Evolutionary conservation across 2,113 vertebrate species (phyloP).

Genomic region (Lepisosteus osseus): DNA sequence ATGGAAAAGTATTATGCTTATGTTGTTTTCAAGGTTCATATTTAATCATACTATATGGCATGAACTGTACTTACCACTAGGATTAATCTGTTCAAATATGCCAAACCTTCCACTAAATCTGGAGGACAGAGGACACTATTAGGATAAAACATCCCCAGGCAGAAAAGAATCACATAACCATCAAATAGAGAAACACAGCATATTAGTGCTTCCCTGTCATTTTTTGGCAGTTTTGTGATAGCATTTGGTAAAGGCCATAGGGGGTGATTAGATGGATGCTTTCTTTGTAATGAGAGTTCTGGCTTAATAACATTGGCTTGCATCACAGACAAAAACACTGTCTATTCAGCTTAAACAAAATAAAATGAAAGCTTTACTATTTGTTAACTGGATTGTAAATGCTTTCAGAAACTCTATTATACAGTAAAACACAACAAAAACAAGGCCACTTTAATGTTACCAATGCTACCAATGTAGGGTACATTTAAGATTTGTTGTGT

Average conservation of each 20-base stretch:
- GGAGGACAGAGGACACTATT: constrained; percentile 19
- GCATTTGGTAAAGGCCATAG: constrained; percentile 55
- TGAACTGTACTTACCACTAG: neutral
- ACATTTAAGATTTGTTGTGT: too few species aligned
- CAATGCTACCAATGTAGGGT: too few species aligned
- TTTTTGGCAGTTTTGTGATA: constrained; percentile 50
- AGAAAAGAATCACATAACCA: constrained; percentile 34
- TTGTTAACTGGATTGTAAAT: too few species aligned
- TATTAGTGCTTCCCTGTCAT: constrained; percentile 29
- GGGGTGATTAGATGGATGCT: constrained; percentile 52
- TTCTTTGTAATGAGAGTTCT: constrained; percentile 56
- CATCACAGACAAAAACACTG: constrained; percentile 61
- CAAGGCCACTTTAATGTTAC: too few species aligned
- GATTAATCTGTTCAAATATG: neutral
- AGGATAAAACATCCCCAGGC: constrained; percentile 28
- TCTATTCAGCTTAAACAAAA: constrained; percentile 35
- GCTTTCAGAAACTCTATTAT: too few species aligned
- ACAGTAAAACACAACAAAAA: too few species aligned
- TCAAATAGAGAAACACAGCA: constrained; percentile 34
- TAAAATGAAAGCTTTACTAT: neutral
- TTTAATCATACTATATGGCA: constrained; percentile 10
- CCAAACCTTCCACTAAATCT: constrained; percentile 8
- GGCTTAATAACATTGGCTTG: constrained; percentile 69
- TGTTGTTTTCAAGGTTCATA: constrained; percentile 13
- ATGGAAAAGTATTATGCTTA: too few species aligned